A percentile compares a stretch with the other conserved stretches of the same genome.
Evolutionary conservation across 2,797 vertebrate genomes (phyloP).

Genomic region (Sardinella longiceps): DNA sequence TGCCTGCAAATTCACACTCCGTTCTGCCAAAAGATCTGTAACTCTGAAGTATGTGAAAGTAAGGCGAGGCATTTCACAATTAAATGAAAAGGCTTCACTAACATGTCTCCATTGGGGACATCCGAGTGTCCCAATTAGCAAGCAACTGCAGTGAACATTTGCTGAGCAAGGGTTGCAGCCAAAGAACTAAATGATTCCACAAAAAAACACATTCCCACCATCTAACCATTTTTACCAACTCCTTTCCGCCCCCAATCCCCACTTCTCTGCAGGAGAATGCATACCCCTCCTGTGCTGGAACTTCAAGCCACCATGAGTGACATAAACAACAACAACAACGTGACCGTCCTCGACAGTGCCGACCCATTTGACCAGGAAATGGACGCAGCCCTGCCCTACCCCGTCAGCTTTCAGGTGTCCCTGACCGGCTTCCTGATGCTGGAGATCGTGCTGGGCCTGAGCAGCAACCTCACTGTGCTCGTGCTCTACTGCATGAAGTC

Average conservation of each 20-base stretch:
- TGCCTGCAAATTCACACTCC: background rate
- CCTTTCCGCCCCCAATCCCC: slow-evolving; percentile 43
- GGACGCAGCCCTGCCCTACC: slow-evolving; percentile 82
- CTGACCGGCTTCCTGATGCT: slow-evolving; percentile 96
- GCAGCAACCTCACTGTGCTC: slow-evolving; percentile 97
- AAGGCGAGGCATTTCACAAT: slow-evolving; percentile 19
- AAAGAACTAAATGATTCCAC: background rate
- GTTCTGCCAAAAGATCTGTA: slow-evolving; percentile 1
- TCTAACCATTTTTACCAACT: background rate
- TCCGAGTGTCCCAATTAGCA: slow-evolving; percentile 15
- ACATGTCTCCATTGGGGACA: background rate
- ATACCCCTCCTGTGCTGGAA: slow-evolving; percentile 80
- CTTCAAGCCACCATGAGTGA: slow-evolving; percentile 92
- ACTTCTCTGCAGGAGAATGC: slow-evolving; percentile 72
- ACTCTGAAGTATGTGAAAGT: slow-evolving; percentile 18
- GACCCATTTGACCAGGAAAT: slow-evolving; percentile 87
- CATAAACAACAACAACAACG: slow-evolving; percentile 70
- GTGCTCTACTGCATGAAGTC: slow-evolving; percentile 99
- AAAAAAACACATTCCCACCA: background rate
- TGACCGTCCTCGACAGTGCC: slow-evolving; percentile 91
- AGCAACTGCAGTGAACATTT: background rate
- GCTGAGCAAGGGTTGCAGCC: background rate
- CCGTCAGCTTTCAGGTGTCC: slow-evolving; percentile 95
- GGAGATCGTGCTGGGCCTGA: slow-evolving; percentile 96
- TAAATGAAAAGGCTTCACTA: slow-evolving; percentile 5